phyloP scores from a whole-genome alignment of 2,113 vertebrate genomes.

The Pagrus major region DNA sequence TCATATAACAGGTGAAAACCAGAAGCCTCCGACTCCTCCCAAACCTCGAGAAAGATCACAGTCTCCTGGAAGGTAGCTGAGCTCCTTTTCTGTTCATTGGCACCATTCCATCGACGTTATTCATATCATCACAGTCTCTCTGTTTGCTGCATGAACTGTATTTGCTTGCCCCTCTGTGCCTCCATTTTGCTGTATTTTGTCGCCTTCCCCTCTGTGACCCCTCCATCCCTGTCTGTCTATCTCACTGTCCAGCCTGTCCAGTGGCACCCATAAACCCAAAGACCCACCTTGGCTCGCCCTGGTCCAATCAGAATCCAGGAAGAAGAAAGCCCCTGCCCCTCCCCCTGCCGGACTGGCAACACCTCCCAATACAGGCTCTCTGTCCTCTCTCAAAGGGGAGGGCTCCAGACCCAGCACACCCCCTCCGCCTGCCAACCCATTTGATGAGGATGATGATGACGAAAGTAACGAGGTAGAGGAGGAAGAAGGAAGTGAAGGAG shows the following conservation, averaged over 20 bases:
- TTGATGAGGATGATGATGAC: constrained; percentile 88
- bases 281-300: constrained; percentile 96
- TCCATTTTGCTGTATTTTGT: constrained; percentile 50
- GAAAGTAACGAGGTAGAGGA: constrained; percentile 47
- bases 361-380: constrained; percentile 70
- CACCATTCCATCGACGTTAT: constrained; percentile 13
- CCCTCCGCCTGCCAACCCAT: constrained; percentile 89
- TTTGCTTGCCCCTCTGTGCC: constrained; percentile 30
- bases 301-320: constrained; percentile 92
- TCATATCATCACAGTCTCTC: constrained; percentile 17
- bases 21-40: constrained; percentile 73
- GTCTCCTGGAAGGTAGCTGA: constrained; percentile 82
- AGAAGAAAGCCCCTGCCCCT: constrained; percentile 91
- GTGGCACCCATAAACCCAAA: constrained; percentile 86
- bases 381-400: constrained; percentile 77
- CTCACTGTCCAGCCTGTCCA: constrained; percentile 74
- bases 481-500: constrained; percentile 50
- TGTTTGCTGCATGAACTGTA: constrained; percentile 21
- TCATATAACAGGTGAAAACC: constrained; percentile 61
- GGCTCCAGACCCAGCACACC: constrained; percentile 75
- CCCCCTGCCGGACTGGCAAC: constrained; percentile 66
- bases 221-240: constrained; percentile 69
- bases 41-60: constrained; percentile 80
- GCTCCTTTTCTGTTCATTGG: neutral
- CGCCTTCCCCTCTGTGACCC: constrained; percentile 63